phyloP scores from a whole-genome alignment of 2,113 vertebrate genomes.

The Psilopsiagon aymara region DNA sequence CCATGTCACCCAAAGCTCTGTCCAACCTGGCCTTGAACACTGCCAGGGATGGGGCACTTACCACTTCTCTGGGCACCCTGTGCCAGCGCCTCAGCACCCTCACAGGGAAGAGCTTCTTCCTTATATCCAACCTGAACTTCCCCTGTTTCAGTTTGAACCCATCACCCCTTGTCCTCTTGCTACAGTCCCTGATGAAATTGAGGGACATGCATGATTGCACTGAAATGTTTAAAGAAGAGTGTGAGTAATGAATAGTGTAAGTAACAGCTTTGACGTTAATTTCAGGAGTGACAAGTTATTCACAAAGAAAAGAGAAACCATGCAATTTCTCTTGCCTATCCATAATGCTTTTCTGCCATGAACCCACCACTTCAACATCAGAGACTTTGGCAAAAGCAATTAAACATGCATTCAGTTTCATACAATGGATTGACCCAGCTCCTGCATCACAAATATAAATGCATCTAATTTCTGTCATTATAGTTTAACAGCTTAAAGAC shows the following conservation, averaged over 20 bases:
- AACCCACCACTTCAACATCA: not conserved
- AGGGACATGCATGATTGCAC: not conserved
- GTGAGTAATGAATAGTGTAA: not conserved
- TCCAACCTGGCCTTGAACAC: no score
- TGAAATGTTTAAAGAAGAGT: not conserved
- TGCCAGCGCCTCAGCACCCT: no score
- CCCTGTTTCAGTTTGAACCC: not conserved
- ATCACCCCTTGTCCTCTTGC: not conserved
- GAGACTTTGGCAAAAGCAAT: not conserved
- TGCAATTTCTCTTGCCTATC: not conserved
- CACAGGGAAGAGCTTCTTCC: not conserved
- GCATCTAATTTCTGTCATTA: not conserved
- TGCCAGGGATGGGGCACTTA: no score
- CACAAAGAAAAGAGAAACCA: not conserved
- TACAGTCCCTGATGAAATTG: not conserved
- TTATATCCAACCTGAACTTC: not conserved
- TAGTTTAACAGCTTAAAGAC: not conserved
- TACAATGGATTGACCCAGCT: not conserved
- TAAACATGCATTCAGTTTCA: not conserved
- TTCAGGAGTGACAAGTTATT: not conserved
- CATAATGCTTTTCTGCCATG: not conserved
- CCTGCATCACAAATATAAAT: not conserved
- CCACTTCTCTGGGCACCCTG: no score
- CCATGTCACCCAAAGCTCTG: no score
- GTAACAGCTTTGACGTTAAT: conserved; percentile 2